Base-by-base conservation (phyloP, 2,797 vertebrate species). In the Sparus aurata region DNA sequence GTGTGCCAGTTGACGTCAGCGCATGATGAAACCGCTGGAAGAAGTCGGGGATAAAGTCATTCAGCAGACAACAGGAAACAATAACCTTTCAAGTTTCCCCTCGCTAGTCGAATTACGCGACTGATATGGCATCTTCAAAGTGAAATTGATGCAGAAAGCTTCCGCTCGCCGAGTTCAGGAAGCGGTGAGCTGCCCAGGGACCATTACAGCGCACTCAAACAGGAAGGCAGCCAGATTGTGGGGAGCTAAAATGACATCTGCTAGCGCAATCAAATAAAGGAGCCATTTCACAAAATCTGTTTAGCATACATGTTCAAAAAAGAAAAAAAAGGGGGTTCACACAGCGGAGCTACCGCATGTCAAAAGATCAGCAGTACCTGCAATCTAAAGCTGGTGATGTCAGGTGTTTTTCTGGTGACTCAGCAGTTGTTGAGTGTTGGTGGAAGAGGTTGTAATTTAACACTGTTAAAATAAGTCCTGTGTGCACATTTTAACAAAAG, bases 241-340 rank as follows among this genome's bases (percentile, higher is more conserved):
- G 93, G 88, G 86, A 94, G 93, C 94, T 93, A 84, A 92, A 90
- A 94, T 92, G 92, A 95, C 94, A 96, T 96, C 95, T 96, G 95
- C 91, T 94, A 88, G 84, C 77, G 67, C 91, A 85, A 95, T 96
- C 94, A 93, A 92, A 94, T 91, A 89, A 91, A 94, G 87, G 82
- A 85, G 76, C 87, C 83, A 85, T 88, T 92, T 93, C 81, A 81
- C 89, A 57, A 83, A 94, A 94, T 94, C 92, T 79, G 86, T 94
- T 92, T 90, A 93, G 91, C 91, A 92, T 88, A 89, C 83, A 80
- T 85, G 86, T 91, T 77, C 61, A 67, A 43, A 38, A 38, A 11
- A 34, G 34, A 8, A 34, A 38, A 38, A 10, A 38, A 38, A 55
- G 76, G 43, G 60, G 61, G 86, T 87, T 93, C 84, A 87, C 86